Conservation (phyloP, 2,113 vertebrate genomes). For the Coptodon bakossiorum region DNA sequence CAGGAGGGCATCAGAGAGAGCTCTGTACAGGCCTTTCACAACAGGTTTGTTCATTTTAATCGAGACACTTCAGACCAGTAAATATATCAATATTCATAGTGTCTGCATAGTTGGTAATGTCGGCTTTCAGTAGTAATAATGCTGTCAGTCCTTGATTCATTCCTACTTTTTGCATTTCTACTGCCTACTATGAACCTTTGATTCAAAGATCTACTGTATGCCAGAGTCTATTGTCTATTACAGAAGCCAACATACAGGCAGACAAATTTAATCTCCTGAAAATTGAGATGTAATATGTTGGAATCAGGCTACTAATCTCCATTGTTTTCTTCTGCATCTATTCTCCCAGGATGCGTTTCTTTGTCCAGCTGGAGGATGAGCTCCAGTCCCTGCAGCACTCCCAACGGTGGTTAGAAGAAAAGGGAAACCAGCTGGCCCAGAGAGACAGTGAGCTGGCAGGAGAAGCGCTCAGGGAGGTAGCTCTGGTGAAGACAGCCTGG, state of each 20-base stretch:
- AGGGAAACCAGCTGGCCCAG: conserved; percentile 84
- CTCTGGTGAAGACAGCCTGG: conserved; percentile 78
- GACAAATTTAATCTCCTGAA: neutral
- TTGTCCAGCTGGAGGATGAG: conserved; percentile 91
- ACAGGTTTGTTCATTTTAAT: conserved; percentile 67
- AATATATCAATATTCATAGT: neutral
- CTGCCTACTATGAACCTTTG: neutral
- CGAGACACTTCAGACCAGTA: neutral
- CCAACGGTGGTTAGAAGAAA: conserved; percentile 87
- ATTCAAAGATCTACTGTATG: neutral
- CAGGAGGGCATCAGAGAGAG: conserved; percentile 75
- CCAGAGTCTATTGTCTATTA: neutral
- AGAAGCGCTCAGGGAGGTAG: conserved; percentile 79
- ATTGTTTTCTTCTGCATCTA: conserved; percentile 47
- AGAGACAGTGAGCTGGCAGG: conserved; percentile 79
- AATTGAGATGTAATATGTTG: conserved; percentile 2
- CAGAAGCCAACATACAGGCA: neutral
- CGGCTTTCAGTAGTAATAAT: neutral
- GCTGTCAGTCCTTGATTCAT: neutral
- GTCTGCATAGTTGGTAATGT: neutral
- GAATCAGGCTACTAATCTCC: conserved; percentile 25
- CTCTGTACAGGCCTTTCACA: conserved; percentile 82
- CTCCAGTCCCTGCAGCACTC: conserved; percentile 87
- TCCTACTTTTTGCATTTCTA: neutral
- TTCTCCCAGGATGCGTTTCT: conserved; percentile 80